Conservation (phyloP, 2,888 invertebrate species). For the Linnaemya vulpina region DNA sequence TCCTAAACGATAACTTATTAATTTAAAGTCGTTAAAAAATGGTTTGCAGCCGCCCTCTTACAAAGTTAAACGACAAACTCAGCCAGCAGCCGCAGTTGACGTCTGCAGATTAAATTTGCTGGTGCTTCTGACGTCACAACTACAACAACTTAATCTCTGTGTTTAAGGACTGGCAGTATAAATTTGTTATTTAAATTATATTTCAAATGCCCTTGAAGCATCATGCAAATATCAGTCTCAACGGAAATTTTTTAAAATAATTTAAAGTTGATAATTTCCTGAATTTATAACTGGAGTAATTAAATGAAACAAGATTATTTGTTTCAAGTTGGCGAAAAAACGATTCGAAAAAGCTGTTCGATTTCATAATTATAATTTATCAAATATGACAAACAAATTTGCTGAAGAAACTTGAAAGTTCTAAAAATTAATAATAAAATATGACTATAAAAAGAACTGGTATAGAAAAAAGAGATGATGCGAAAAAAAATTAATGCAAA, state of each 20-base stretch:
- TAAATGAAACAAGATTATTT: constrained; percentile 5
- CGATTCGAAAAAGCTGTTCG: background rate
- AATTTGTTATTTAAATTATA: no score
- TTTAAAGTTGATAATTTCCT: background rate
- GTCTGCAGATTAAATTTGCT: no score
- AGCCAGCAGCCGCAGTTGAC: no score
- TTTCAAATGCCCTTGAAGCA: background rate
- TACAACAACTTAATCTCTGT: no score
- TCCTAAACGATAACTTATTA: no score
- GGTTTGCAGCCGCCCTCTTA: no score
- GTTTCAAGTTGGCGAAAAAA: background rate
- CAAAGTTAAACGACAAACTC: no score
- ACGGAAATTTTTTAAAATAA: background rate
- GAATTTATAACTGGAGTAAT: background rate
- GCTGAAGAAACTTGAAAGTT: background rate
- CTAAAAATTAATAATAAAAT: background rate
- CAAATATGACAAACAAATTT: background rate
- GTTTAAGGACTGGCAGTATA: no score
- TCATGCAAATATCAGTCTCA: background rate
- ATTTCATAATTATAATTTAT: constrained; percentile 8
- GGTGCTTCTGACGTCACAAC: no score
- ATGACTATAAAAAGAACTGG: constrained; percentile 6
- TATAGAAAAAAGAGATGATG: background rate
- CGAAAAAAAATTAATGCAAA: background rate
- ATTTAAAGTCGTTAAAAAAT: no score